phyloP scores from a whole-genome alignment of 2,888 invertebrate species.

The Antitype chi region DNA sequence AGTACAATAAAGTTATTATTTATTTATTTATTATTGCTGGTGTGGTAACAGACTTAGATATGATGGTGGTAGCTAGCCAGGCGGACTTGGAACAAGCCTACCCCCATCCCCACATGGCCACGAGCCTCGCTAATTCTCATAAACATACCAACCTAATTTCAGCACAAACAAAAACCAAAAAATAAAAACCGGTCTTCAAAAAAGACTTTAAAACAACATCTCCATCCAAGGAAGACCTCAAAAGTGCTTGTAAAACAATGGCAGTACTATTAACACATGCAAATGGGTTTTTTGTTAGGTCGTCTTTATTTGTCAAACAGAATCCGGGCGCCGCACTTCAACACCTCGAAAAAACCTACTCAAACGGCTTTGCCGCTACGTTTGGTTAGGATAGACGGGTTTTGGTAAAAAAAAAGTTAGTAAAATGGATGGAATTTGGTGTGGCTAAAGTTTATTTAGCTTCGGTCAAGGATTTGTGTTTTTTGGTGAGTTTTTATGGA shows the following conservation, averaged over 20 bases:
- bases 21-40: no score
- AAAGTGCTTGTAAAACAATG: slow-evolving; percentile 61
- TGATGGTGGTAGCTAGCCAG: no score
- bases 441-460: neutral
- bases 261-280: slow-evolving; percentile 69
- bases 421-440: slow-evolving; percentile 29
- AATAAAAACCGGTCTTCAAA: neutral
- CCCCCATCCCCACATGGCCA: no score
- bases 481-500: neutral
- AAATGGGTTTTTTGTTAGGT: slow-evolving; percentile 67
- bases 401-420: slow-evolving; percentile 10
- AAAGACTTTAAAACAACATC: slow-evolving; percentile 29
- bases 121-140: neutral
- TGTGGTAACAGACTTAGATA: no score
- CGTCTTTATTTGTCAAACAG: slow-evolving; percentile 63
- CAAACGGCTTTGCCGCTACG: slow-evolving; percentile 44
- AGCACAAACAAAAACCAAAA: neutral
- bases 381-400: slow-evolving; percentile 61
- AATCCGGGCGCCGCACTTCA: slow-evolving; percentile 68
- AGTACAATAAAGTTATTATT: no score
- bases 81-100: no score
- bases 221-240: slow-evolving; percentile 2
- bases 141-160: slow-evolving; percentile 9
- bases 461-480: neutral
- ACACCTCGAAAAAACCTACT: slow-evolving; percentile 53